Evolutionary conservation across 2,113 vertebrate species (phyloP).

Genomic region (Cariama cristata): DNA sequence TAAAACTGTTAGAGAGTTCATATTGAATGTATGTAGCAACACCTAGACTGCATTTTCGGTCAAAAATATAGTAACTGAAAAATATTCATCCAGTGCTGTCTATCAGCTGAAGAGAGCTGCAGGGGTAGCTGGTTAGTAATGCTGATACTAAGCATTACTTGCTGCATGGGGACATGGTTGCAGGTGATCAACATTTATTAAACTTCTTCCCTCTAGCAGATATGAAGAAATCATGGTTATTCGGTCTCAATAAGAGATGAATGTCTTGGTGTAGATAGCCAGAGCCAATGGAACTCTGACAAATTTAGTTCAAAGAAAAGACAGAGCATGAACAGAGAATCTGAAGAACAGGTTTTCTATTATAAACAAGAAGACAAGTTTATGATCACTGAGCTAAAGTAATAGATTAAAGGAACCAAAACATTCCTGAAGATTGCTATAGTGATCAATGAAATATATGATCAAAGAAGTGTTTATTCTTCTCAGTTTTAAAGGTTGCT

Average conservation of each 20-base stretch:
- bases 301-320: background rate
- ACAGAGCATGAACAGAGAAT: background rate
- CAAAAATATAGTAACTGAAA: background rate
- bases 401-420: conserved; percentile 5
- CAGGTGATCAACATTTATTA: background rate
- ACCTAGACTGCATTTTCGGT: background rate
- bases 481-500: background rate
- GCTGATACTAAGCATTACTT: background rate
- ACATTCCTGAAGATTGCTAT: background rate
- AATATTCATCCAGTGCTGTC: background rate
- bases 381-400: background rate
- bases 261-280: background rate
- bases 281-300: background rate
- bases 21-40: background rate
- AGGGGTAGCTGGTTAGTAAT: background rate
- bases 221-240: background rate
- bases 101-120: background rate
- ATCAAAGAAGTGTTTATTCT: background rate
- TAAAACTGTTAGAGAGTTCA: background rate
- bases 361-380: background rate
- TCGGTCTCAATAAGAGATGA: background rate
- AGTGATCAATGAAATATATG: background rate
- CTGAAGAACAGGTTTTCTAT: background rate
- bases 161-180: background rate
- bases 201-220: background rate